Base-by-base conservation (phyloP, 2,888 invertebrate genomes). In the Zele albiditarsus region DNA sequence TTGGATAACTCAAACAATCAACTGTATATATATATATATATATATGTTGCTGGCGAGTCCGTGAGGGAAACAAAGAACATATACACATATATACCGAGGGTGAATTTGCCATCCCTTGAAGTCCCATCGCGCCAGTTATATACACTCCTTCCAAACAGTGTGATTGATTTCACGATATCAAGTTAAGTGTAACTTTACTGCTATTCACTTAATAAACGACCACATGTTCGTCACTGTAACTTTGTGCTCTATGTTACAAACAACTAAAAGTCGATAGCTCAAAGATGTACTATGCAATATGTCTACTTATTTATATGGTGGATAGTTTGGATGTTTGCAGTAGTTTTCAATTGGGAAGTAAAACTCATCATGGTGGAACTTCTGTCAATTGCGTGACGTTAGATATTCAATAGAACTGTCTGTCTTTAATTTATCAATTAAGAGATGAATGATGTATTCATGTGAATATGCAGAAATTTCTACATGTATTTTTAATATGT, bases 101-200 rank as follows among this genome's bases (percentile, higher is more conserved):
- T 53, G 53, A 53, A 53, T 20, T 53, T 20, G 20, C 20, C 20
- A 53, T 53, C 53, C 53, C 53, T 20, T 53, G 20, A 53, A 53
- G 10, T 53, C 53, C 53, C 53, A 53, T n/a, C 20, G 53, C 53
- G 53, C 20, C 23, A 5, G 53, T 53, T 53, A 53, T 53, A 53
- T 20, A n/a, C 53, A 20, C 53, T 53, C 53, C 53, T 53, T 53
- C 53, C 53, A 20, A 53, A 53, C 53, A 53, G 20, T n/a, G 66
- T 77, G 73, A 77, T 77, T 77, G 72, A 77, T 77, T 75, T 77
- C 75, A 75, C 73, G 70, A 80, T 79, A 79, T 83, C 81, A 80
- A 80, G 83, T 83, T 81, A 79, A 81, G 78, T 80, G 82, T 78
- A 78, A 77, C 73, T 74, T 74, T 69, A 53, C 38, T 65, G 66